phyloP scores from a whole-genome alignment of 2,888 invertebrate genomes.

The Alviniconcha strummeri region DNA sequence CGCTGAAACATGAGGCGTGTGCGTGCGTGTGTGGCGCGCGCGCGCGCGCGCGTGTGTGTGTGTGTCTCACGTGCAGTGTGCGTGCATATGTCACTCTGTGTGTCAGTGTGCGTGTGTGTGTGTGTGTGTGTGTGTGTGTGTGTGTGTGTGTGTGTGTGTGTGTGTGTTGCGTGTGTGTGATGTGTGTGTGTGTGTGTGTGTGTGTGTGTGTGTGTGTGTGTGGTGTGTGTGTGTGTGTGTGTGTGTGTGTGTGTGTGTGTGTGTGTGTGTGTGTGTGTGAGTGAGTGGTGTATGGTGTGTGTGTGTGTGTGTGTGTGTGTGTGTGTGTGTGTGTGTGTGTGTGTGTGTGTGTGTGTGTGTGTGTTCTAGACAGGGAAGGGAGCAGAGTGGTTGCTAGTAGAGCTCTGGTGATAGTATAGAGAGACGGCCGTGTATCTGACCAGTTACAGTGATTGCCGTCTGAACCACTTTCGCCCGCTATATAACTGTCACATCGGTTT shows the following conservation, averaged over 20 bases:
- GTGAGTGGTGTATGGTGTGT: too few relatives aligned
- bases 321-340: neutral
- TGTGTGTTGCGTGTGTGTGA: neutral
- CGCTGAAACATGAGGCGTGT: neutral
- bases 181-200: neutral
- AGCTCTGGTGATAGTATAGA: too few relatives aligned
- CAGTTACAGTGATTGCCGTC: too few relatives aligned
- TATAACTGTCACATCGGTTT: too few relatives aligned
- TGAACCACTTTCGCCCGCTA: too few relatives aligned
- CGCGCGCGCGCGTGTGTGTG: too few relatives aligned
- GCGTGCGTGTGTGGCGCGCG: neutral
- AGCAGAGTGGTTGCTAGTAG: too few relatives aligned
- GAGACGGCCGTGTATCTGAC: too few relatives aligned
- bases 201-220: neutral
- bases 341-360: slow-evolving; percentile 2
- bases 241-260: neutral
- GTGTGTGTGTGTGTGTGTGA: neutral
- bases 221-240: neutral
- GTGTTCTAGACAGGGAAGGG: neutral
- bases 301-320: neutral
- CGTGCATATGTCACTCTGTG: too few relatives aligned
- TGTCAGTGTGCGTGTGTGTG: too few relatives aligned
- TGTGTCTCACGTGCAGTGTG: too few relatives aligned
- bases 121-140: too few relatives aligned
- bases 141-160: neutral